Evolutionary conservation across 2,888 invertebrate genomes (phyloP).

Genomic region (Conomelus anceps): DNA sequence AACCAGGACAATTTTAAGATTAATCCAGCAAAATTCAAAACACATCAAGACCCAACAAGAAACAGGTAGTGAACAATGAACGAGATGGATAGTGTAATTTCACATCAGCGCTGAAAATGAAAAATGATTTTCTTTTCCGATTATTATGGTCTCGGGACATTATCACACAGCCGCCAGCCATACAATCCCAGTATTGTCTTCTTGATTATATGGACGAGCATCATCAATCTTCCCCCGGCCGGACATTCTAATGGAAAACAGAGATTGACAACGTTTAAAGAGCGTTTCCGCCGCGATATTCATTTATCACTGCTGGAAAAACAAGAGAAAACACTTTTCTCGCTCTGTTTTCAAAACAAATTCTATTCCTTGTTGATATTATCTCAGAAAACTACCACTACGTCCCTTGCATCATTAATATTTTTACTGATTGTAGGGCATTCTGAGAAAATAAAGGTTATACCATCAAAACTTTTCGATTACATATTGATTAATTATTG

Average conservation of each 20-base stretch:
- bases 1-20: no score
- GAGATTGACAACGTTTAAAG: neutral
- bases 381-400: neutral
- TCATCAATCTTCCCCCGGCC: neutral
- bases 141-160: neutral
- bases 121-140: neutral
- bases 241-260: neutral
- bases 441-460: neutral
- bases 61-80: neutral
- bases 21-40: neutral
- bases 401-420: neutral
- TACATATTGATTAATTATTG: no score
- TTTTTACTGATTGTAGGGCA: neutral
- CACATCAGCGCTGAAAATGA: neutral
- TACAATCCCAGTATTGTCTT: neutral
- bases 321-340: neutral
- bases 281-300: neutral
- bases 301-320: neutral
- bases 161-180: neutral
- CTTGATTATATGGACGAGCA: neutral
- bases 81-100: neutral
- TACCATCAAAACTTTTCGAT: no score
- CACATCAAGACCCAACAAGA: neutral
- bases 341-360: neutral
- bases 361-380: neutral